Percentiles rank a stretch among this genome's conserved stretches.
Evolutionary conservation across 2,888 invertebrate genomes (phyloP).

Genomic region (Machimus atricapillus): DNA sequence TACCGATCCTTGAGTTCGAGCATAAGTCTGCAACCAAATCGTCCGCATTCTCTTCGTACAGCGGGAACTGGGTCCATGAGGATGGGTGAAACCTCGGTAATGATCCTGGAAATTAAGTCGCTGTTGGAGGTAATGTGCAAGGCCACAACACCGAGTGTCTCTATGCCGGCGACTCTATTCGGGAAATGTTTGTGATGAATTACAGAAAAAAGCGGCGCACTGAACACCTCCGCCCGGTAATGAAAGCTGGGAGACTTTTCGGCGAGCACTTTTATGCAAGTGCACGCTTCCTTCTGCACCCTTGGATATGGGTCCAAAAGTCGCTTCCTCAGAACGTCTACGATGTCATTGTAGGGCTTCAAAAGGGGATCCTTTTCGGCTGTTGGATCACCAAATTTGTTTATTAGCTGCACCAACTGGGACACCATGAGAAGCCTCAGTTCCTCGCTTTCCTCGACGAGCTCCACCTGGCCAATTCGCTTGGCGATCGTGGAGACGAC

Average conservation of each 20-base stretch:
- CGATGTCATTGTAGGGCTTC: slow-evolving; percentile 66
- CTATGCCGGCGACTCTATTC: slow-evolving; percentile 77
- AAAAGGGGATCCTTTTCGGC: slow-evolving; percentile 52
- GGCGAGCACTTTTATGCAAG: slow-evolving; percentile 72
- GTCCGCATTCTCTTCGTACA: slow-evolving; percentile 79
- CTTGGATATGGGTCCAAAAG: slow-evolving; percentile 80
- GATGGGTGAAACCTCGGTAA: slow-evolving; percentile 83
- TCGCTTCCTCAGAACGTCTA: slow-evolving; percentile 75
- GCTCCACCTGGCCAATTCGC: slow-evolving; percentile 79
- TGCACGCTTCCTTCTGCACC: slow-evolving; percentile 80
- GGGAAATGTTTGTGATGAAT: slow-evolving; percentile 84
- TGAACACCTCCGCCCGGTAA: slow-evolving; percentile 74
- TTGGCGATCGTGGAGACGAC: slow-evolving; percentile 78
- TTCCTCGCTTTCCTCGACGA: slow-evolving; percentile 78
- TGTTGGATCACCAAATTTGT: slow-evolving; percentile 66
- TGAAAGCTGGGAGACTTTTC: slow-evolving; percentile 75
- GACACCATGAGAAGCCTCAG: slow-evolving; percentile 74
- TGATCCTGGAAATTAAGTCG: slow-evolving; percentile 74
- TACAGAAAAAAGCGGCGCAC: slow-evolving; percentile 76
- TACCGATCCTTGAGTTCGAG: slow-evolving; percentile 82
- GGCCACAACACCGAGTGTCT: slow-evolving; percentile 70
- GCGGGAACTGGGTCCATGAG: slow-evolving; percentile 83
- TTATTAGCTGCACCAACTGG: slow-evolving; percentile 72
- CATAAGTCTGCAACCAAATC: slow-evolving; percentile 81
- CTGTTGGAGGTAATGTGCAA: slow-evolving; percentile 71